Base-by-base conservation (phyloP, 2,797 vertebrate species). In the Hippoglossus hippoglossus region DNA sequence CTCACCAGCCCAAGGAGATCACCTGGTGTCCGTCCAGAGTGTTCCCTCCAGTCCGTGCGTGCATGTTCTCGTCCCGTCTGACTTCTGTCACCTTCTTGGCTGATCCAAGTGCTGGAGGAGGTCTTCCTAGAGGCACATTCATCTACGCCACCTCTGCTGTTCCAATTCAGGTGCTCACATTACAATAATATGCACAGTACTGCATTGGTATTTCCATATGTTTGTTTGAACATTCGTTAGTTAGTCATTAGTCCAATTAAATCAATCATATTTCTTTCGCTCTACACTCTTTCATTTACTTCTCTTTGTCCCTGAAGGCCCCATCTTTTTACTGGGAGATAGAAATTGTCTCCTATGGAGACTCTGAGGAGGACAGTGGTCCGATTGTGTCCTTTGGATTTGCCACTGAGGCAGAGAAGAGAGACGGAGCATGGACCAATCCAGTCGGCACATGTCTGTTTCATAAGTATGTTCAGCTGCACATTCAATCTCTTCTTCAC, bases 311-410 rank as follows among this genome's bases (percentile, higher is more conserved):
- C 61, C 44, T 82, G 26, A 75, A 99, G 98, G 98, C 98, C 47
- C 98, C 98, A 0, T 99, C 98, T 0, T 99, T 99, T 93, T 99
- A 99, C 89, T 99, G 98, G 98, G 98, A 99, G 92, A 96, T 99
- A 55, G 98, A 99, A 89, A 93, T 99, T 13, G 96, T 99, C 93
- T 99, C 97, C 90, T 99, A 98, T 89, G 98, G 98, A 92, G 98
- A 99, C 89, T 97, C 96, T 46, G 98, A 99, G 87, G 98, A 99
- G 56, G 98, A 99, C 88, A 99, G 96, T 6, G 97, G 98, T 8
- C 98, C 98, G 0, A 98, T 99, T 49, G 97, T 99, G 82, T 99
- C 98, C 0, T 99, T 99, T 79, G 98, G 98, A 63, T 99, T 99
- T 91, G 97, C 97, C 77, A 98, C 98, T 0, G 98, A 99, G 87